phyloP scores from a whole-genome alignment of 2,888 invertebrate species.

The Copidosoma aretas region DNA sequence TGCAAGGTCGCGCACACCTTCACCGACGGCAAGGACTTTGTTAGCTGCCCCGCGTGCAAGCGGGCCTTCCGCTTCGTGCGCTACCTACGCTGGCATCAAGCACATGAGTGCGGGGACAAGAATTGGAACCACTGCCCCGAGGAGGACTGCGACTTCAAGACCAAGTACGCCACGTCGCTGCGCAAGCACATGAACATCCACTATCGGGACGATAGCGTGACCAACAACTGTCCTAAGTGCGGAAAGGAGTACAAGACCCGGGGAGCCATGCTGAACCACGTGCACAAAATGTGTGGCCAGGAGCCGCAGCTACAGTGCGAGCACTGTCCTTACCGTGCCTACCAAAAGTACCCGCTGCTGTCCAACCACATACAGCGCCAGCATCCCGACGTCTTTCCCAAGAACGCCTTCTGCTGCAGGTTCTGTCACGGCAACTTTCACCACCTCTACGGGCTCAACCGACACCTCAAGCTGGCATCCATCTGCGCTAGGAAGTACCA shows the following conservation, averaged over 20 bases:
- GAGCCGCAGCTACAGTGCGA: slow-evolving; percentile 2
- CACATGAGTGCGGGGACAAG: neutral
- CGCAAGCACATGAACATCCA: slow-evolving; percentile 14
- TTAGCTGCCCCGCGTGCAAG: slow-evolving; percentile 1
- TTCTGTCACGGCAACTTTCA: slow-evolving; percentile 3
- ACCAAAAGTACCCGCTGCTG: slow-evolving; percentile 17
- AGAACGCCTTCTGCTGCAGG: neutral
- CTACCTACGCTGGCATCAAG: neutral
- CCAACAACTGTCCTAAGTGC: slow-evolving; percentile 1
- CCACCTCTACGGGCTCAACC: neutral
- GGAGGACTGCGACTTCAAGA: slow-evolving; percentile 12
- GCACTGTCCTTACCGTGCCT: slow-evolving; percentile 16
- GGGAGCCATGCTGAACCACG: slow-evolving; percentile 10
- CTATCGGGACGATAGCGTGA: neutral
- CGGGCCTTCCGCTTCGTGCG: slow-evolving; percentile 8
- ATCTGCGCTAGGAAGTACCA: neutral
- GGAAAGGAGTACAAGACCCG: slow-evolving; percentile 4
- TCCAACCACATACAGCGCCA: slow-evolving; percentile 20
- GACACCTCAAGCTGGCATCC: neutral
- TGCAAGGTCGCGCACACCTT: slow-evolving; percentile 1
- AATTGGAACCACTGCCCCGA: neutral
- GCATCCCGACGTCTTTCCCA: slow-evolving; percentile 7
- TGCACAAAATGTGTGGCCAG: slow-evolving; percentile 12
- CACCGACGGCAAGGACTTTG: neutral
- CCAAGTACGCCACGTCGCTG: slow-evolving; percentile 8